Evolutionary conservation across 2,888 invertebrate genomes (phyloP).

Genomic region (Pediacus dermestoides): DNA sequence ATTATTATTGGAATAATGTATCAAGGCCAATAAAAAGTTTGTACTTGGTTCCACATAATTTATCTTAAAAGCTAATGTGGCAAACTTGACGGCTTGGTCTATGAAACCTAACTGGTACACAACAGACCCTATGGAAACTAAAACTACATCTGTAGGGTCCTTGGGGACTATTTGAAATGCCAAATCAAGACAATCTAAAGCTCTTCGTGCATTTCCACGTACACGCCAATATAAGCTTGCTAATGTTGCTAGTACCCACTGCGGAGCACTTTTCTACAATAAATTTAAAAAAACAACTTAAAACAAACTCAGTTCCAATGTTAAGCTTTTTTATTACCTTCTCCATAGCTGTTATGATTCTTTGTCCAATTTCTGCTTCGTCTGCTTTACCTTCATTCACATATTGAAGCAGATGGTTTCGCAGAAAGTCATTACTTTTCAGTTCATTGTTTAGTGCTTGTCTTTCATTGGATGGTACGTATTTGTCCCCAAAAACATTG

Average conservation of each 20-base stretch:
- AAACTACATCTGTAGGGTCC: constrained; percentile 62
- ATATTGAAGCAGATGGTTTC: constrained; percentile 42
- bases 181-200: constrained; percentile 65
- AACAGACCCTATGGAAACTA: constrained; percentile 68
- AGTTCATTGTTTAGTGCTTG: constrained; percentile 35
- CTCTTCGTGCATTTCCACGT: constrained; percentile 64
- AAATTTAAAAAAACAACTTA: constrained; percentile 1
- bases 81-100: constrained; percentile 61
- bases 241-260: constrained; percentile 69
- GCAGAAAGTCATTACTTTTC: constrained; percentile 36
- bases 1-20: constrained; percentile 63
- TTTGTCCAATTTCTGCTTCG: constrained; percentile 74
- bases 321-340: constrained; percentile 58
- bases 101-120: constrained; percentile 62
- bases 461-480: constrained; percentile 43
- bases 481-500: constrained; percentile 41
- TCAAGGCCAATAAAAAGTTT: constrained; percentile 64
- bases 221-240: constrained; percentile 78
- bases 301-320: constrained; percentile 1
- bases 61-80: constrained; percentile 59
- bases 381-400: constrained; percentile 47
- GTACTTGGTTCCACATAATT: constrained; percentile 68
- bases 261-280: constrained; percentile 65
- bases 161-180: constrained; percentile 58
- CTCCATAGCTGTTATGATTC: constrained; percentile 68